Percentiles rank a stretch among this genome's conserved stretches.
Evolutionary conservation across 2,113 vertebrate genomes (phyloP).

Genomic region (Plecotus auritus): DNA sequence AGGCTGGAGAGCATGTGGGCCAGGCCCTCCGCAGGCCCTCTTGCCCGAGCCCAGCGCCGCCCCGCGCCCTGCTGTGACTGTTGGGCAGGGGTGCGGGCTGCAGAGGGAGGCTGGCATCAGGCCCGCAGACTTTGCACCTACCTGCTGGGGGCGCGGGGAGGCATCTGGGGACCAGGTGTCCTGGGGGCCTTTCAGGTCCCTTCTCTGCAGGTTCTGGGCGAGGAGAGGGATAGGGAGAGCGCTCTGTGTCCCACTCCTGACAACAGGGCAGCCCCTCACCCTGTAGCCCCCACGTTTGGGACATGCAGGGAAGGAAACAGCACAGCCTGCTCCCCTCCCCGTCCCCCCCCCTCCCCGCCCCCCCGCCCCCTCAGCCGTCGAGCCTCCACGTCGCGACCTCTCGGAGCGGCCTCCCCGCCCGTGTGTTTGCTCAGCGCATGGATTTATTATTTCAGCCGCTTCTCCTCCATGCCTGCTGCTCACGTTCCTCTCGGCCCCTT

Average conservation of each 20-base stretch:
- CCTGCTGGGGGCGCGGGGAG: neutral
- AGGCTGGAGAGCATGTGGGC: neutral
- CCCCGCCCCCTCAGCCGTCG: neutral
- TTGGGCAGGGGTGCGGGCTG: accelerated
- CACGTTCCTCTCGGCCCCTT: neutral
- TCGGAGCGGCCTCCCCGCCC: neutral
- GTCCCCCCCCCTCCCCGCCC: accelerated
- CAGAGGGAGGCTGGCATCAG: neutral
- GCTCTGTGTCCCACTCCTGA: neutral
- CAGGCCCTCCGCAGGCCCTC: neutral
- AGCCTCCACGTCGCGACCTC: neutral
- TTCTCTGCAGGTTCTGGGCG: neutral
- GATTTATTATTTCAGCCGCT: slow-evolving; percentile 13
- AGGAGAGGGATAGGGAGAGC: neutral
- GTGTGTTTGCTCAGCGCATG: neutral
- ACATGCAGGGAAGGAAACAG: accelerated
- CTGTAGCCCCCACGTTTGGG: neutral
- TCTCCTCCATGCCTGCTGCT: neutral
- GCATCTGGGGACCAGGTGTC: neutral
- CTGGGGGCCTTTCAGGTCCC: neutral
- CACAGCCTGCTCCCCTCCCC: neutral
- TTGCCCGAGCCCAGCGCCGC: accelerated
- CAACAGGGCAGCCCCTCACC: neutral
- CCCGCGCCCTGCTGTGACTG: neutral
- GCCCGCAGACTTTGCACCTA: neutral